Evolutionary conservation across 2,797 vertebrate genomes (phyloP).

Genomic region (Cirrhinus molitorella): DNA sequence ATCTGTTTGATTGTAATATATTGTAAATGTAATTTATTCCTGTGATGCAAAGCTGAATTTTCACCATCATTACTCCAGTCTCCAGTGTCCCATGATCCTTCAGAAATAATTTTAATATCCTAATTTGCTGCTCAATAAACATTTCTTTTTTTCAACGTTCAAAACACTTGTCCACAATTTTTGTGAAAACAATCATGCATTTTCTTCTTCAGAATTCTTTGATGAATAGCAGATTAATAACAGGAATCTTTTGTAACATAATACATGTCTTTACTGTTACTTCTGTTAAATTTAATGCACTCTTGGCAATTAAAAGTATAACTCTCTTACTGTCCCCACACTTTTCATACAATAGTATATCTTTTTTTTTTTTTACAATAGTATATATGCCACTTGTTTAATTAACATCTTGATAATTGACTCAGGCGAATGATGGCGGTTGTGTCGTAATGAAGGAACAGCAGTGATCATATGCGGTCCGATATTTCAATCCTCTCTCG

Average conservation of each 20-base stretch:
- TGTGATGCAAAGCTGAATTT: background rate
- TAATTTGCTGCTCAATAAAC: background rate
- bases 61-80: background rate
- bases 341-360: too few relatives aligned
- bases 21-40: background rate
- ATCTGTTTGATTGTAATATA: background rate
- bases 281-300: background rate
- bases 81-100: background rate
- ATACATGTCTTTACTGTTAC: too few relatives aligned
- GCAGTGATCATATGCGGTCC: background rate
- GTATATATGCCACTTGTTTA: background rate
- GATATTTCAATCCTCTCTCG: background rate
- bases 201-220: background rate
- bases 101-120: background rate
- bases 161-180: background rate
- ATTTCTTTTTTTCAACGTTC: background rate
- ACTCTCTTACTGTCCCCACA: background rate
- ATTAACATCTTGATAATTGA: background rate
- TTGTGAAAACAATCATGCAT: background rate
- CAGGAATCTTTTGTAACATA: too few relatives aligned
- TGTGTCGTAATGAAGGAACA: constrained; percentile 14
- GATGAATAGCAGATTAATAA: background rate
- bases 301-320: background rate
- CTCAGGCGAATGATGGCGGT: background rate
- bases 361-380: background rate